These are phyloP conservation scores for Boulengeromyrus knoepffleri DNA, from an alignment of 2,113 vertebrate genomes.

Conservation along the genomic window DNA sequence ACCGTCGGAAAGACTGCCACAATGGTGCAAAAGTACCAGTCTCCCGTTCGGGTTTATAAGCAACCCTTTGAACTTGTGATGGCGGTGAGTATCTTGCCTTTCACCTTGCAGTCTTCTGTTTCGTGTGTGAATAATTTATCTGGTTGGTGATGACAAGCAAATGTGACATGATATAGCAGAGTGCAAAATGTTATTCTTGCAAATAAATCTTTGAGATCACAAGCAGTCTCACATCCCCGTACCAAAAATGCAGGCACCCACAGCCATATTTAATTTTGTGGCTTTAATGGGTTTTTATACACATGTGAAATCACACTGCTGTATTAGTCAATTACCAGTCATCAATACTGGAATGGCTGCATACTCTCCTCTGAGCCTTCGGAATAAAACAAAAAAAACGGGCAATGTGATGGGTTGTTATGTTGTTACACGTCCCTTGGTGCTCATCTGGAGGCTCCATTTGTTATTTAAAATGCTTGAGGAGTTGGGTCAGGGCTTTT, in stretches of 20 bases:
- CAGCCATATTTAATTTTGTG: neutral
- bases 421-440: neutral
- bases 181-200: neutral
- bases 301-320: neutral
- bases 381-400: neutral
- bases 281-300: neutral
- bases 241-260: neutral
- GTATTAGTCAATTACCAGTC: neutral
- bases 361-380: neutral
- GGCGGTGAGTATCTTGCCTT: slow-evolving; percentile 73
- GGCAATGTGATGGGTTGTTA: neutral
- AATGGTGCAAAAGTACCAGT: slow-evolving; percentile 98
- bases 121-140: neutral
- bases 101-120: neutral
- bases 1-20: slow-evolving; percentile 28
- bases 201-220: neutral
- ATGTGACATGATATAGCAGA: neutral
- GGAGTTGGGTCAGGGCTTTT: neutral
- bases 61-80: slow-evolving; percentile 90
- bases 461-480: slow-evolving; percentile 8
- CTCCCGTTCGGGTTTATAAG: slow-evolving; percentile 90
- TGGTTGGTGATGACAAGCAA: neutral
- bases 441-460: neutral
- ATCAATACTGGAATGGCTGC: neutral
- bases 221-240: neutral